A percentile compares a stretch with the other conserved stretches of the same genome.
Conservation (phyloP, 2,113 vertebrate genomes). For the Pseudorhombus dupliciocellatus region DNA sequence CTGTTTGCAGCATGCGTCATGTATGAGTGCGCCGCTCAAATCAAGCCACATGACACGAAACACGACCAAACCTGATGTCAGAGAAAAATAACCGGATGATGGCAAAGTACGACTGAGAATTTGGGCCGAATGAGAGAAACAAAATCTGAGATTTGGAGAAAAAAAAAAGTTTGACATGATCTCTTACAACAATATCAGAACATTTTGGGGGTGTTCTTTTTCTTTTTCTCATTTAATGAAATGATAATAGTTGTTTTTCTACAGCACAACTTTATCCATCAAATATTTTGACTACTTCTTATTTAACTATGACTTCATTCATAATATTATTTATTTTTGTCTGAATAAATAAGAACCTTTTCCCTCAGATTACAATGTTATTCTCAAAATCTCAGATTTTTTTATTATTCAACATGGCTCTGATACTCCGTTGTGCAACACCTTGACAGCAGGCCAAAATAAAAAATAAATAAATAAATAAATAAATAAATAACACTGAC, state of each 20-base stretch:
- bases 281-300: too few species aligned
- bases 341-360: neutral
- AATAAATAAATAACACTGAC: too few species aligned
- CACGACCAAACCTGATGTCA: constrained; percentile 36
- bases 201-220: too few species aligned
- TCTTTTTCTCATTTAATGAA: too few species aligned
- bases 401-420: neutral
- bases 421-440: neutral
- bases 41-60: constrained; percentile 51
- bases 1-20: constrained; percentile 66
- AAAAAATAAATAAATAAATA: constrained; percentile 12
- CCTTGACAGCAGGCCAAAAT: constrained; percentile 50
- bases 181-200: neutral
- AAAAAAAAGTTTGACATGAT: neutral
- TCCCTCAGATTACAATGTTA: neutral
- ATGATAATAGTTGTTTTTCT: too few species aligned
- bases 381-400: neutral
- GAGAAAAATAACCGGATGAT: constrained; percentile 51
- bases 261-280: too few species aligned
- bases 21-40: constrained; percentile 43
- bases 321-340: neutral
- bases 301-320: too few species aligned
- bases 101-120: constrained; percentile 17
- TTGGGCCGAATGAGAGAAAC: neutral
- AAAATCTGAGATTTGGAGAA: neutral